phyloP scores from a whole-genome alignment of 2,797 vertebrate species.

The Peromyscus eremicus region DNA sequence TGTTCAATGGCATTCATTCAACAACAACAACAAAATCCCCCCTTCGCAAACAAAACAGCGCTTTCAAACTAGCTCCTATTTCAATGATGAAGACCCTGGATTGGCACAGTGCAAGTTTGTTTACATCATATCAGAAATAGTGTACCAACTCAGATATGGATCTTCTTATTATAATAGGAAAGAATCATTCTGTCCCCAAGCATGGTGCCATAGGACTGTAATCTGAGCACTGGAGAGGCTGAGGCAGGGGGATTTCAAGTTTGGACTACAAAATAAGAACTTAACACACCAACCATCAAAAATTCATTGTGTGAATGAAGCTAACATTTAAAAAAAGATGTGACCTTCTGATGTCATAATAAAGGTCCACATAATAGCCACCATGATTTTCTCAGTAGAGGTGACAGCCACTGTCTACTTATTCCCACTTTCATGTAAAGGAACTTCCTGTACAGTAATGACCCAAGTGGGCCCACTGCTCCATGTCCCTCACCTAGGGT shows the following conservation, averaged over 20 bases:
- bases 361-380: neutral
- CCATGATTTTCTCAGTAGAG: neutral
- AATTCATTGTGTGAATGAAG: conserved; percentile 6
- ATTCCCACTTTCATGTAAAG: neutral
- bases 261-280: neutral
- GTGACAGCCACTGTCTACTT: neutral
- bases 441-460: neutral
- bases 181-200: neutral
- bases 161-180: neutral
- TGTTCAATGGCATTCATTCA: neutral
- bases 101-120: neutral
- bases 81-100: neutral
- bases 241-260: neutral
- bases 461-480: neutral
- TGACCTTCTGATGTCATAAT: neutral
- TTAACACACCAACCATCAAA: neutral
- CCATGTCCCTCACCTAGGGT: too few species aligned
- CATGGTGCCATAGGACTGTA: neutral
- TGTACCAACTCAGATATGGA: neutral
- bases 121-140: conserved; percentile 42
- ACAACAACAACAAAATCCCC: neutral
- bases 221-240: neutral
- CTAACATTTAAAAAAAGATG: neutral
- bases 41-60: neutral
- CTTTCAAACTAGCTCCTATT: neutral